Conservation (phyloP, 1,140 invertebrate genomes). For the Brachionus angularis region DNA sequence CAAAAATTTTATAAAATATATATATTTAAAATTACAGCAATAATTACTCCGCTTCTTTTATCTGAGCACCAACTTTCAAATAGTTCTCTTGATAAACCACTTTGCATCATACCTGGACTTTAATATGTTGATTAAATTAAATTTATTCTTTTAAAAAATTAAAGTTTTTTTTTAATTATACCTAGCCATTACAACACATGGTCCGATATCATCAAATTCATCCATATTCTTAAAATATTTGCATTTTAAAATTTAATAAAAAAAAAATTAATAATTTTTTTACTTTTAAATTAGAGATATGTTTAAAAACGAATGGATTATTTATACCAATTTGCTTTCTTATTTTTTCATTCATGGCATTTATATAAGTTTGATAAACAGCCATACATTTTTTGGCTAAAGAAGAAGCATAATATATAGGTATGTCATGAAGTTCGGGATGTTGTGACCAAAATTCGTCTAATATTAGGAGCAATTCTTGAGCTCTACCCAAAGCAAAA, state of each 20-base stretch:
- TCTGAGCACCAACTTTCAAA: slow-evolving; percentile 99
- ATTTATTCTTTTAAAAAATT: neutral
- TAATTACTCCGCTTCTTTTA: slow-evolving; percentile 93
- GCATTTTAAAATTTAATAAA: neutral
- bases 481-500: slow-evolving; percentile 93
- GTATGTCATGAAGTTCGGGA: slow-evolving; percentile 95
- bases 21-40: slow-evolving; percentile 63
- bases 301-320: slow-evolving; percentile 98
- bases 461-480: slow-evolving; percentile 86
- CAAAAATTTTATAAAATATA: neutral
- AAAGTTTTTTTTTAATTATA: neutral
- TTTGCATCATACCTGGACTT: slow-evolving; percentile 99
- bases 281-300: slow-evolving; percentile 95
- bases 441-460: slow-evolving; percentile 98
- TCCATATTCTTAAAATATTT: slow-evolving; percentile 74
- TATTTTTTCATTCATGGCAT: slow-evolving; percentile 98
- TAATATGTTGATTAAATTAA: neutral
- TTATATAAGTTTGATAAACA: slow-evolving; percentile 98
- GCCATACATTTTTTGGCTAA: slow-evolving; percentile 99
- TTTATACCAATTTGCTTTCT: slow-evolving; percentile 90
- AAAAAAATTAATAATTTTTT: slow-evolving; percentile 45
- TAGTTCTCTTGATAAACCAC: slow-evolving; percentile 88
- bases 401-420: slow-evolving; percentile 98
- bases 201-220: slow-evolving; percentile 98
- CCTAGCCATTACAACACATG: slow-evolving; percentile 91